These are phyloP conservation scores for Triplophysa dalaica DNA, from an alignment of 2,113 vertebrate genomes.

Conservation along the genomic window DNA sequence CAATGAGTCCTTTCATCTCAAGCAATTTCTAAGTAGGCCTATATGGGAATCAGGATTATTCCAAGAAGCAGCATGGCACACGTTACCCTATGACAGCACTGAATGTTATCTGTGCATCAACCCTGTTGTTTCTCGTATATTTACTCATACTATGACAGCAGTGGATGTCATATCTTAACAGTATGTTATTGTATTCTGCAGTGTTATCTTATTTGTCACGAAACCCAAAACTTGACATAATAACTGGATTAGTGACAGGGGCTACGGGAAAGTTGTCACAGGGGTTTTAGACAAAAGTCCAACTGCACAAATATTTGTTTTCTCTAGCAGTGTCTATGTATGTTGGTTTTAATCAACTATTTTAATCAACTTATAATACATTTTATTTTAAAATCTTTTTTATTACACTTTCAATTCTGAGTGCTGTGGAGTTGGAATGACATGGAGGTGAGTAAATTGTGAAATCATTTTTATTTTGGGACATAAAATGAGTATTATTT, in stretches of 20 bases:
- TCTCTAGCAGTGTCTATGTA: background rate
- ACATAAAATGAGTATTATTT: background rate
- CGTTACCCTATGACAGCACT: background rate
- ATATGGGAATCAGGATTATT: conserved; percentile 7
- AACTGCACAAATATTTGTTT: background rate
- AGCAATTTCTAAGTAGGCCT: conserved; percentile 9
- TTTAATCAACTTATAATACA: too few species aligned
- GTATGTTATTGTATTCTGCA: background rate
- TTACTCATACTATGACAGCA: background rate
- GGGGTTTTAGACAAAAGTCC: background rate
- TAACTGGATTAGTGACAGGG: background rate
- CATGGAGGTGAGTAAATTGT: background rate
- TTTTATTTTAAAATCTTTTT: too few species aligned
- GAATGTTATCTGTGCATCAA: conserved; percentile 5
- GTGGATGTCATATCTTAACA: background rate
- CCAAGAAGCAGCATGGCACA: background rate
- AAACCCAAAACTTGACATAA: background rate
- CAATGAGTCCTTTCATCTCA: conserved; percentile 9
- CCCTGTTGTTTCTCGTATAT: background rate
- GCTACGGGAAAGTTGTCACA: background rate
- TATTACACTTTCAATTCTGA: too few species aligned
- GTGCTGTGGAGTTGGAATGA: too few species aligned
- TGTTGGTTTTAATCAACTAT: too few species aligned
- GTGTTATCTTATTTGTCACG: background rate
- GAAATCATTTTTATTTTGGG: background rate